These are phyloP conservation scores for Zaprionus vittiger DNA, from an alignment of 1,140 invertebrate species.

Conservation along the genomic window DNA sequence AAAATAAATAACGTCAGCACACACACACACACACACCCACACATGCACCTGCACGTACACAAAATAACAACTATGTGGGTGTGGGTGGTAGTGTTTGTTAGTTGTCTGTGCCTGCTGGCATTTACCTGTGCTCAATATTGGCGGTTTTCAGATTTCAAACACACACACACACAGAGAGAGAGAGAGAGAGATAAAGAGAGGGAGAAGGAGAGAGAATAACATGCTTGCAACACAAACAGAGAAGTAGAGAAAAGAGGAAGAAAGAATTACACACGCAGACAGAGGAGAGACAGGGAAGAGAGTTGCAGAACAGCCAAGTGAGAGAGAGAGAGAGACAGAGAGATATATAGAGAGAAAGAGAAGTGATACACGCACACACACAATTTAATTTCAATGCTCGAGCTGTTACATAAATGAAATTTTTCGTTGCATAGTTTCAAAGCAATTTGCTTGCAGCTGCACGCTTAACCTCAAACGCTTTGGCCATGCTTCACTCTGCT, in stretches of 20 bases:
- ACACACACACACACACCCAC: conserved; percentile 22
- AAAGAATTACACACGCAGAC: not conserved
- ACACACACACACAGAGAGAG: not conserved
- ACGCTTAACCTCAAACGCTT: conserved; percentile 29
- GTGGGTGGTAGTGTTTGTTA: not conserved
- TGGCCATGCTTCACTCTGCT: not conserved
- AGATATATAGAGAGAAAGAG: not conserved
- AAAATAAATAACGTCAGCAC: conserved; percentile 58
- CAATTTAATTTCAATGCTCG: conserved; percentile 68
- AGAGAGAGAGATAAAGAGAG: conserved; percentile 21
- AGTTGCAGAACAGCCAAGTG: not conserved
- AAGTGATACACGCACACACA: conserved; percentile 3
- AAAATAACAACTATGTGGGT: conserved; percentile 10
- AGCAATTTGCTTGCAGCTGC: conserved; percentile 71
- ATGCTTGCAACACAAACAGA: conserved; percentile 12
- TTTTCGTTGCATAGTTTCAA: conserved; percentile 71
- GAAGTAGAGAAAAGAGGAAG: not conserved
- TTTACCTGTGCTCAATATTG: conserved; percentile 34
- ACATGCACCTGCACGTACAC: conserved; percentile 22
- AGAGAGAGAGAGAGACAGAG: not conserved
- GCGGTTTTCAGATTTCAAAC: conserved; percentile 7
- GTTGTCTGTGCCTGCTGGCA: conserved; percentile 15
- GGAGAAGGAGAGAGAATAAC: not conserved
- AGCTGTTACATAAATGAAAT: conserved; percentile 72
- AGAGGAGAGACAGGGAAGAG: conserved; percentile 13